Evolutionary conservation across 2,113 vertebrate species (phyloP).

Genomic region (Pangasianodon hypophthalmus): DNA sequence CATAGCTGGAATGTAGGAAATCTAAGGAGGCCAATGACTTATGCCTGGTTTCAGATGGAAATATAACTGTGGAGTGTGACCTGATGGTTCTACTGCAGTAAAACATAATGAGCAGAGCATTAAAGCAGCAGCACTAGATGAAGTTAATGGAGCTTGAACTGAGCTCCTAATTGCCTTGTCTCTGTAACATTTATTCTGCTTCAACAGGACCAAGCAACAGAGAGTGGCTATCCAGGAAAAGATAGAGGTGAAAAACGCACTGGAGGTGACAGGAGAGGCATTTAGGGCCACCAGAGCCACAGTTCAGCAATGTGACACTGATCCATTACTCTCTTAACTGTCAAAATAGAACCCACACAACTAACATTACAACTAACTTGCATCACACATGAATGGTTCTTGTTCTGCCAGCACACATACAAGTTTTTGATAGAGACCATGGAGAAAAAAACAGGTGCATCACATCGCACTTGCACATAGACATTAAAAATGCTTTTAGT

Average conservation of each 20-base stretch:
- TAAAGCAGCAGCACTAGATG: conserved; percentile 85
- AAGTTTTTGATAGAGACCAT: conserved; percentile 23
- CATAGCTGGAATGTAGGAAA: conserved; percentile 20
- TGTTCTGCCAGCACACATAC: conserved; percentile 1
- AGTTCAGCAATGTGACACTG: conserved; percentile 22
- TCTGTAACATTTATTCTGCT: conserved; percentile 81
- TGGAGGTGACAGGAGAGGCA: conserved; percentile 15
- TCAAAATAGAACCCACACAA: conserved; percentile 8
- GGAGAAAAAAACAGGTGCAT: conserved; percentile 34
- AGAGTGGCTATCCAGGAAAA: conserved; percentile 48
- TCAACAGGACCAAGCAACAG: conserved; percentile 49
- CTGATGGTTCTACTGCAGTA: conserved; percentile 53
- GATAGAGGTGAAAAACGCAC: conserved; percentile 10
- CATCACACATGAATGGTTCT: not conserved
- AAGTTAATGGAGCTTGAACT: conserved; percentile 96
- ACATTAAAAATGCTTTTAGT: conserved; percentile 50
- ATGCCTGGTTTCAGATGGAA: conserved; percentile 51
- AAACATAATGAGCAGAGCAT: conserved; percentile 58
- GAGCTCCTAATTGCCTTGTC: conserved; percentile 94
- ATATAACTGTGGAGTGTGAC: conserved; percentile 54
- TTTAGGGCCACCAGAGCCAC: not conserved
- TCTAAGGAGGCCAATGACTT: conserved; percentile 38
- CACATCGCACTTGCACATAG: conserved; percentile 19
- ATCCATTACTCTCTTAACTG: conserved; percentile 9
- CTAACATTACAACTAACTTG: conserved; percentile 8